Percentiles rank a stretch among this genome's conserved stretches.
Evolutionary conservation across 2,113 vertebrate genomes (phyloP).

Genomic region (Serilophus lunatus): DNA sequence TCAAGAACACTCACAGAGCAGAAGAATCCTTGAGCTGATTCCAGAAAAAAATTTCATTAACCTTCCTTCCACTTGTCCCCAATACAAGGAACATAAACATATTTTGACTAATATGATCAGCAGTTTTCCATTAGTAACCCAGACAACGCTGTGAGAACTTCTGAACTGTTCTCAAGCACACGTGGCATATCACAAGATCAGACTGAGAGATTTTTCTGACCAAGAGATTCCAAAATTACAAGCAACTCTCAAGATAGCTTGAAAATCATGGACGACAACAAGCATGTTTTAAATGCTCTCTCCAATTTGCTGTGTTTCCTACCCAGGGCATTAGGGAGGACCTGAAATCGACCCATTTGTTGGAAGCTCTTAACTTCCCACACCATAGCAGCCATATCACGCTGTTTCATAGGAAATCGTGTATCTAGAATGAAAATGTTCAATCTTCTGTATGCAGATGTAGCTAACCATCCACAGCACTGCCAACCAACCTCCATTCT

Average conservation of each 20-base stretch:
- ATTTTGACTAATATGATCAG: constrained; percentile 6
- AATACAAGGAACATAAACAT: neutral
- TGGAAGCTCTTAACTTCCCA: neutral
- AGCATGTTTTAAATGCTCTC: neutral
- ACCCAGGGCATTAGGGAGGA: neutral
- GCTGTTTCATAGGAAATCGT: neutral
- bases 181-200: neutral
- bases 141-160: neutral
- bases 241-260: neutral
- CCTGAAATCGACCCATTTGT: neutral
- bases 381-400: neutral
- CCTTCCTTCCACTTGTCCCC: neutral
- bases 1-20: neutral
- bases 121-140: constrained; percentile 22
- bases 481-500: neutral
- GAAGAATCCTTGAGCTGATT: constrained; percentile 16
- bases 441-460: neutral
- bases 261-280: neutral
- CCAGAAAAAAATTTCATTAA: constrained; percentile 7
- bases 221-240: neutral
- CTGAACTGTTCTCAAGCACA: neutral
- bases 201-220: neutral
- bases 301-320: neutral
- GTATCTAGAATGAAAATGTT: neutral
- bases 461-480: neutral